Evolutionary conservation across 37 sponge, comb jelly and placozoan genomes (phyloP).

Genomic region (Geodia barretti): DNA sequence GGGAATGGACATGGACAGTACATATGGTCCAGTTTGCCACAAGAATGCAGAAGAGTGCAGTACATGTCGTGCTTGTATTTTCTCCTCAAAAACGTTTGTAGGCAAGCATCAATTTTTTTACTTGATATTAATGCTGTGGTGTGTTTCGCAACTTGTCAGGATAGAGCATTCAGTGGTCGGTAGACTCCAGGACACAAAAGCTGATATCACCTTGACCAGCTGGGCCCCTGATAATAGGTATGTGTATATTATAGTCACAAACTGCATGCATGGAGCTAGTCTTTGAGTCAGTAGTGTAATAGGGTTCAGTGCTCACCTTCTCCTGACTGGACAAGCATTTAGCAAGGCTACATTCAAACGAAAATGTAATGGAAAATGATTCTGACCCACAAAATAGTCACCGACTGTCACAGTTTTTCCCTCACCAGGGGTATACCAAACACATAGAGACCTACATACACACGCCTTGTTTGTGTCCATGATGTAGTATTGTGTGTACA

Average conservation of each 20-base stretch:
- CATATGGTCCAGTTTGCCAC: neutral
- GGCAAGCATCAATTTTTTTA: neutral
- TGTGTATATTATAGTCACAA: neutral
- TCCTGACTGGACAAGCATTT: too few species aligned
- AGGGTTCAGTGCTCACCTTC: too few species aligned
- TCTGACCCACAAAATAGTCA: too few species aligned
- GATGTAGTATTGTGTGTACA: neutral
- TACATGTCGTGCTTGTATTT: neutral
- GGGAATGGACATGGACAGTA: constrained; percentile 3
- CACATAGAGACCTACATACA: too few species aligned
- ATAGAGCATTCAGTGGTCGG: neutral
- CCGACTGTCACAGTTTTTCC: too few species aligned
- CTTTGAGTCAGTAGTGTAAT: too few species aligned
- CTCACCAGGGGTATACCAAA: too few species aligned
- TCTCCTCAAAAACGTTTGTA: neutral
- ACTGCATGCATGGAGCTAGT: too few species aligned
- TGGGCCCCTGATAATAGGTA: constrained; percentile 26
- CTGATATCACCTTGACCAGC: constrained; percentile 15
- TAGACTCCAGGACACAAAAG: neutral
- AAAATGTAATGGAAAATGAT: too few species aligned
- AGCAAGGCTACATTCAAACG: too few species aligned
- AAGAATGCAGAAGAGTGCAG: neutral
- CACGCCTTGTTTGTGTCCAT: too few species aligned
- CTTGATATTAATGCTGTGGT: too few species aligned
- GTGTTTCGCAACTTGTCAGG: neutral